Conservation (phyloP, 2,797 vertebrate genomes). For the Xyrichtys novacula region DNA sequence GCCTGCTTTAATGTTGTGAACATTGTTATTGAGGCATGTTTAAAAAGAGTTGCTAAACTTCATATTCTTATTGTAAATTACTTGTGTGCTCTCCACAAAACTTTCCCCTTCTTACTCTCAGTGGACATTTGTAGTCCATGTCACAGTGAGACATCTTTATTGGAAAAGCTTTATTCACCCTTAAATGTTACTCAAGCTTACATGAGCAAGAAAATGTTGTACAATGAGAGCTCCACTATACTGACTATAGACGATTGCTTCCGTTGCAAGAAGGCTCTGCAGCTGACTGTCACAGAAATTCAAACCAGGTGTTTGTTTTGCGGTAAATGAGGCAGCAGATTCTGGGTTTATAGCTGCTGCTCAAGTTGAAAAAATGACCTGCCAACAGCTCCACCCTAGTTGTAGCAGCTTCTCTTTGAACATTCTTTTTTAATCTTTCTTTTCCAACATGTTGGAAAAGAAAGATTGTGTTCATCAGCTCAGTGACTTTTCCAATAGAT, state of each 20-base stretch:
- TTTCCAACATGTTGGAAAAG: no score
- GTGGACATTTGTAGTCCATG: not conserved
- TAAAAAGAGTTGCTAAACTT: not conserved
- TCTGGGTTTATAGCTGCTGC: not conserved
- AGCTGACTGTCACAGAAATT: no score
- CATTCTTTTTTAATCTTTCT: no score
- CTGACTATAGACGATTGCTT: no score
- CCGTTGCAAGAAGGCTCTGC: no score
- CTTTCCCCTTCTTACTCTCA: not conserved
- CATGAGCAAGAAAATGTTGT: not conserved
- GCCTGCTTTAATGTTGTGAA: not conserved
- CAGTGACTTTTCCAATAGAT: not conserved
- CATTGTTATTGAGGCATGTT: not conserved
- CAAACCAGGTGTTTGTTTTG: not conserved
- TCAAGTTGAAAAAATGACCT: slow-evolving; percentile 6
- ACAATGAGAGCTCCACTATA: no score
- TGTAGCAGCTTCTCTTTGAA: no score
- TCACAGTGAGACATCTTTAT: not conserved
- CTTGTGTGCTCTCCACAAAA: not conserved
- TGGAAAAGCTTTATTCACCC: not conserved
- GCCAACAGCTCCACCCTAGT: not conserved
- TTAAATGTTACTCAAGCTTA: not conserved
- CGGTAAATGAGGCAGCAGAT: not conserved
- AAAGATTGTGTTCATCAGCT: no score
- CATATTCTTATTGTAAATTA: not conserved